A percentile compares a stretch with the other conserved stretches of the same genome.
These are phyloP conservation scores for Symphodus melops DNA, from an alignment of 2,113 vertebrate species.

Conservation along the genomic window DNA sequence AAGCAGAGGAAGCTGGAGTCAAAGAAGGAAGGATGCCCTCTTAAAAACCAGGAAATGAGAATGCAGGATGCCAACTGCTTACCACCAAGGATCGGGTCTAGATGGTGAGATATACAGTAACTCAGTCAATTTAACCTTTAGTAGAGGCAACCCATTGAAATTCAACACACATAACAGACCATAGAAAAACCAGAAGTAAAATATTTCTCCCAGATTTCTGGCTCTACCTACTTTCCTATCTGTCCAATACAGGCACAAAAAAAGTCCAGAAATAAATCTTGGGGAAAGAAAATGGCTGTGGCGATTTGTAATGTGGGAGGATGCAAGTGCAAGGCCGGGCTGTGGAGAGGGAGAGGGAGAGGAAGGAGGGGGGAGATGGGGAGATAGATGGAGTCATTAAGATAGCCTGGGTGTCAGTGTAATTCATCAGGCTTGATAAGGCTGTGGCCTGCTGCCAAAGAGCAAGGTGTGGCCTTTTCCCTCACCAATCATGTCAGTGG, in stretches of 20 bases:
- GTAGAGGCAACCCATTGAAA: constrained; percentile 21
- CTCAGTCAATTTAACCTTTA: constrained; percentile 42
- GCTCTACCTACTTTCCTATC: too few species aligned
- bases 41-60: constrained; percentile 80
- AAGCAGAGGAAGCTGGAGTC: constrained; percentile 71
- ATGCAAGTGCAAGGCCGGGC: constrained; percentile 73
- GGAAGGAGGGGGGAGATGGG: constrained; percentile 76
- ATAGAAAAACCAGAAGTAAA: constrained; percentile 51
- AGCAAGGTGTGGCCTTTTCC: constrained; percentile 70
- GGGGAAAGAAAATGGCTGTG: background rate
- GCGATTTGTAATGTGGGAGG: constrained; percentile 74
- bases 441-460: constrained; percentile 64
- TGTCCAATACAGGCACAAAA: background rate
- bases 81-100: constrained; percentile 48
- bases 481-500: constrained; percentile 69
- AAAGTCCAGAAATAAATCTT: background rate
- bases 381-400: constrained; percentile 82
- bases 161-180: constrained; percentile 67
- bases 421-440: constrained; percentile 80
- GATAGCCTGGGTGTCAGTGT: constrained; percentile 85
- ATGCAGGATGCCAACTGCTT: constrained; percentile 75
- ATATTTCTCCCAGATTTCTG: too few species aligned
- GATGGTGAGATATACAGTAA: constrained; percentile 29
- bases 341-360: constrained; percentile 65
- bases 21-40: constrained; percentile 75